Conservation (phyloP, 1,140 invertebrate genomes). For the Anoplophora glabripennis region DNA sequence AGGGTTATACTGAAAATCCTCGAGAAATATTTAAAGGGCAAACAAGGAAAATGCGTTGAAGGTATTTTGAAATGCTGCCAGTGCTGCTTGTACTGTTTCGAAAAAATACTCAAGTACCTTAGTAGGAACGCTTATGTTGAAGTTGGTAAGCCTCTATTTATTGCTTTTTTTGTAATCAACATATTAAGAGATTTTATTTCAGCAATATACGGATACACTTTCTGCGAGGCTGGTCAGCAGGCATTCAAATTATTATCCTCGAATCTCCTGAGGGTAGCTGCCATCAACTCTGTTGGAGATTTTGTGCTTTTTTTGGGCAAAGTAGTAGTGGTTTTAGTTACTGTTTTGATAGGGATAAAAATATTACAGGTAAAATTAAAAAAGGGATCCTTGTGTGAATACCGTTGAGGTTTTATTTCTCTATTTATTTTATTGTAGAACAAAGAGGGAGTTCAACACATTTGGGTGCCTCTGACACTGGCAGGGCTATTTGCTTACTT, state of each 20-base stretch:
- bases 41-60: slow-evolving; percentile 47
- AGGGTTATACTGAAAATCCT: slow-evolving; percentile 53
- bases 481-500: slow-evolving; percentile 67
- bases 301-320: slow-evolving; percentile 76
- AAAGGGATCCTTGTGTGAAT: slow-evolving; percentile 35
- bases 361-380: slow-evolving; percentile 56
- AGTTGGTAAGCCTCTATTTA: slow-evolving; percentile 58
- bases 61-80: slow-evolving; percentile 61
- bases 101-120: slow-evolving; percentile 70
- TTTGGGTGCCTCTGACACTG: slow-evolving; percentile 67
- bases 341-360: slow-evolving; percentile 60
- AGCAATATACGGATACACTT: slow-evolving; percentile 71
- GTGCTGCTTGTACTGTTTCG: slow-evolving; percentile 72
- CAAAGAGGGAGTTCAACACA: slow-evolving; percentile 61
- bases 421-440: slow-evolving; percentile 57
- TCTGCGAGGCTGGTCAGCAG: slow-evolving; percentile 63
- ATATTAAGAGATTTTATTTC: slow-evolving; percentile 32
- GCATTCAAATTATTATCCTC: slow-evolving; percentile 59
- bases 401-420: slow-evolving; percentile 71
- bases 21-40: slow-evolving; percentile 44
- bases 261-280: slow-evolving; percentile 68
- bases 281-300: slow-evolving; percentile 79
- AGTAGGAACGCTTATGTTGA: slow-evolving; percentile 78
- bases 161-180: too few species aligned
- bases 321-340: slow-evolving; percentile 64